Evolutionary conservation across 1,140 invertebrate species (phyloP).

Genomic region (Lethrus apterus): DNA sequence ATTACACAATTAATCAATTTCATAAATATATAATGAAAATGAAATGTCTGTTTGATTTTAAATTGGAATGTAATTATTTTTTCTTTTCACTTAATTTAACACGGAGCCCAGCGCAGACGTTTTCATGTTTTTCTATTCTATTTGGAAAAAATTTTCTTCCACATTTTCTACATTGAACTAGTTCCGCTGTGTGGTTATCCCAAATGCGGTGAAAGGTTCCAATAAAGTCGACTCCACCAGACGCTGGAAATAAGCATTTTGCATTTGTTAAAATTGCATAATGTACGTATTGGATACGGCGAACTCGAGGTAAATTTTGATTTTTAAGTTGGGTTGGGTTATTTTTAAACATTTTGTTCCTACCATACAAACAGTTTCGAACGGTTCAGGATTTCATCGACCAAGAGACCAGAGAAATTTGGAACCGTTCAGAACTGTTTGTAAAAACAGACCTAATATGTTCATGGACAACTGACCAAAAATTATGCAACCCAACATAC

Average conservation of each 20-base stretch:
- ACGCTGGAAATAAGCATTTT: constrained; percentile 23
- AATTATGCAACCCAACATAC: no score
- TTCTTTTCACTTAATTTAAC: no score
- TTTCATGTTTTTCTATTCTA: constrained; percentile 28
- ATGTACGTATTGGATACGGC: background rate
- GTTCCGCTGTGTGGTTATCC: constrained; percentile 34
- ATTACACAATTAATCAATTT: no score
- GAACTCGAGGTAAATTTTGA: background rate
- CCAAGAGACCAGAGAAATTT: no score
- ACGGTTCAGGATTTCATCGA: no score
- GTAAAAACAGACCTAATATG: no score
- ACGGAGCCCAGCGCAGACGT: constrained; percentile 22
- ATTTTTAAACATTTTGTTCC: background rate
- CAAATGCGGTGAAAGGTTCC: constrained; percentile 35
- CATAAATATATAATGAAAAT: no score
- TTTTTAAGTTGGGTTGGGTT: background rate
- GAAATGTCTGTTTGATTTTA: no score
- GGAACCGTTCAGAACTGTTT: no score
- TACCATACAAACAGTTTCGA: no score
- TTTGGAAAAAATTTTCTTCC: constrained; percentile 31
- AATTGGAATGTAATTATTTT: no score
- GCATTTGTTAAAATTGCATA: background rate
- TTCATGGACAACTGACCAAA: no score
- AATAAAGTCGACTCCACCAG: constrained; percentile 32
- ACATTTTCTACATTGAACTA: constrained; percentile 30